These are phyloP conservation scores for Poecilia gillii DNA, from an alignment of 2,797 vertebrate species.

Conservation along the genomic window DNA sequence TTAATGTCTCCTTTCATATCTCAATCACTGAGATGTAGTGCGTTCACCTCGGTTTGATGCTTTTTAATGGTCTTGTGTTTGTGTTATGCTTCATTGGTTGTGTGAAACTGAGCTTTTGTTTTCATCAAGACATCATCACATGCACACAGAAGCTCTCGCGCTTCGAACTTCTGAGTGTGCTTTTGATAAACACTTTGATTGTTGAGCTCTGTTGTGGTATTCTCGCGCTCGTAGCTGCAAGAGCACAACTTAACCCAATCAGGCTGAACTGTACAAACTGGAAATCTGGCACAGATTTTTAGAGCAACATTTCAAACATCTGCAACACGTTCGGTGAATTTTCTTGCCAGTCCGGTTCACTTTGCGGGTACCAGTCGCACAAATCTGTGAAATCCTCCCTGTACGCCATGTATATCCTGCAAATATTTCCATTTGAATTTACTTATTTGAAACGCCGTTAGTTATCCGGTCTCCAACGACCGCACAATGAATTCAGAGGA, in stretches of 20 bases:
- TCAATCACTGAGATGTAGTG: slow-evolving; percentile 46
- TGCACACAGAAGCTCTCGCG: slow-evolving; percentile 31
- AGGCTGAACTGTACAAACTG: slow-evolving; percentile 10
- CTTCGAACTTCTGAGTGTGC: slow-evolving; percentile 28
- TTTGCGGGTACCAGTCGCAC: neutral
- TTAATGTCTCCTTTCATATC: slow-evolving; percentile 68
- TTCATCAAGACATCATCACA: slow-evolving; percentile 36
- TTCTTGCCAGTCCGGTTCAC: neutral
- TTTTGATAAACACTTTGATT: slow-evolving; percentile 53
- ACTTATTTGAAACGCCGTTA: slow-evolving; percentile 13
- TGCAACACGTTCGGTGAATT: neutral
- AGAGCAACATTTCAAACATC: slow-evolving; percentile 9
- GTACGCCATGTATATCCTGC: neutral
- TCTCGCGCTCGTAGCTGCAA: slow-evolving; percentile 24
- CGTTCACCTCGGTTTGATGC: slow-evolving; percentile 38
- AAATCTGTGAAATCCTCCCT: neutral
- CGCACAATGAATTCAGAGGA: slow-evolving; percentile 50
- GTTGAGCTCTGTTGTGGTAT: slow-evolving; percentile 24
- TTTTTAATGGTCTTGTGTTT: slow-evolving; percentile 44
- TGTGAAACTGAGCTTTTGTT: slow-evolving; percentile 53
- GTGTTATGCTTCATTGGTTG: slow-evolving; percentile 35
- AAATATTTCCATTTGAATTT: neutral
- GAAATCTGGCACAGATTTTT: neutral
- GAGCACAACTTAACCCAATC: slow-evolving; percentile 19
- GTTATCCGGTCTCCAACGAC: slow-evolving; percentile 7